Evolutionary conservation across 2,797 vertebrate species (phyloP), one percentile per base, ranked within the genome.

Genomic region (Peromyscus attwateri): DNA sequence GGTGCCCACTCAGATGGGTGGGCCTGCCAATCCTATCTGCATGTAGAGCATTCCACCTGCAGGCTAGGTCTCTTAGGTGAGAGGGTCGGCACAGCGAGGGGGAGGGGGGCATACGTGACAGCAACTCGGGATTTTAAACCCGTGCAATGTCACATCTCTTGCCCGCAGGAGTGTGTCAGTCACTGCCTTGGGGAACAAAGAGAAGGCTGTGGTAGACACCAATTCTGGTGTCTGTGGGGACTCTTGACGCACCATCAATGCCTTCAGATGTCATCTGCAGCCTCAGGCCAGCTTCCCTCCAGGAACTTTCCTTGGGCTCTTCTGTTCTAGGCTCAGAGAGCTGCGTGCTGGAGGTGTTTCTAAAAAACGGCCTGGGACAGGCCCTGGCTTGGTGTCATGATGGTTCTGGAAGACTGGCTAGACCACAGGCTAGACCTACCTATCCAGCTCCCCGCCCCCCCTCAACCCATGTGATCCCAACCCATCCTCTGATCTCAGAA

Each of bases 301-400:
- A 0, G 14, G 23, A 25, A 3, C 11, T n/a, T 17, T 37, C 92
- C 0, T 0, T 57, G 0, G 0, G 25, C 3, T 46, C 46, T 68
- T 34, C 34, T 3, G 46, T 0, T 1, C 7, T 0, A 23, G 27
- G 66, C 52, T 31, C 6, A 19, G 19, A 40, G n/a, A 68, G 6
- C 68, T 81, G 11, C 1, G 23, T 2, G 34, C 76, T 1, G 29
- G n/a, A 34, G 84, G 79, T 29, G 68, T 12, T 83, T 34, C 43
- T 80, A 46, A 52, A 66, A 66, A 71, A 62, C 0, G 12, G 23
- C 40, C 89, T 13, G 0, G 25, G 23, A 8, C 57, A 60, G 83
- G 23, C 64, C 52, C 94, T 75, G 66, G 64, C 82, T 90, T 34
- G 4, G 14, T 8, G 17, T 60, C 55, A 21, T 87, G 77, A 46